Conservation (phyloP, 2,888 invertebrate genomes). For the Drosophila borealis region DNA sequence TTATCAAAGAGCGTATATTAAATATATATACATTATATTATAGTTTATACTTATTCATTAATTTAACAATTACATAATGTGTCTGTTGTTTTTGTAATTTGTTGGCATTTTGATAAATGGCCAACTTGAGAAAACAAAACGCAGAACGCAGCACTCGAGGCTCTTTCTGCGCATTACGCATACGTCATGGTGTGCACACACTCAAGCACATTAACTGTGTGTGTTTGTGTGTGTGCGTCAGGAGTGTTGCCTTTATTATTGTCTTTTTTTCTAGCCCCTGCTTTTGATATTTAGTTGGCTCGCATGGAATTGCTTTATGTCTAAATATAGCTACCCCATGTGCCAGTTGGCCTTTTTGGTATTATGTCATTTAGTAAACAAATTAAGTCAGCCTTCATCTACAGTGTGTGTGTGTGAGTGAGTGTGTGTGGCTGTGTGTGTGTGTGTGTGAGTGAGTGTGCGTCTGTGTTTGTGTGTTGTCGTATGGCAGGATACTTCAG, state of each 20-base stretch:
- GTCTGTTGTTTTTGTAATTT: constrained; percentile 8
- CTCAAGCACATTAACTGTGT: not conserved
- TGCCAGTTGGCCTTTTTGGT: constrained; percentile 45
- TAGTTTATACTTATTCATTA: constrained; percentile 34
- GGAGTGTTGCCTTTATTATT: constrained; percentile 22
- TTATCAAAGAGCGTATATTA: not conserved
- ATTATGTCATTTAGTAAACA: constrained; percentile 77
- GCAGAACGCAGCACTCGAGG: constrained; percentile 6
- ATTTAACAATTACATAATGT: constrained; percentile 49
- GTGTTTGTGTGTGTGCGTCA: not conserved
- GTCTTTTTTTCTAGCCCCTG: constrained; percentile 3
- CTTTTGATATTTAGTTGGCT: constrained; percentile 37
- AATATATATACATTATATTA: not conserved
- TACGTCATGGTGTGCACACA: constrained; percentile 39
- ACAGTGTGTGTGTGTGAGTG: constrained; percentile 7
- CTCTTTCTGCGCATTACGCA: constrained; percentile 33
- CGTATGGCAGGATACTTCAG: constrained; percentile 26
- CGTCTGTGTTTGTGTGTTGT: constrained; percentile 1
- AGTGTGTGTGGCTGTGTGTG: constrained; percentile 9
- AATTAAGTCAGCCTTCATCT: constrained; percentile 58
- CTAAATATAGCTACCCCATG: constrained; percentile 24
- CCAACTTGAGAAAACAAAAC: constrained; percentile 23
- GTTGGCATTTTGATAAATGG: constrained; percentile 51
- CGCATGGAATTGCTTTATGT: constrained; percentile 9
- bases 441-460: constrained; percentile 12